phyloP scores from a whole-genome alignment of 37 sponge, comb jelly and placozoan genomes.

The Spongilla lacustris region DNA sequence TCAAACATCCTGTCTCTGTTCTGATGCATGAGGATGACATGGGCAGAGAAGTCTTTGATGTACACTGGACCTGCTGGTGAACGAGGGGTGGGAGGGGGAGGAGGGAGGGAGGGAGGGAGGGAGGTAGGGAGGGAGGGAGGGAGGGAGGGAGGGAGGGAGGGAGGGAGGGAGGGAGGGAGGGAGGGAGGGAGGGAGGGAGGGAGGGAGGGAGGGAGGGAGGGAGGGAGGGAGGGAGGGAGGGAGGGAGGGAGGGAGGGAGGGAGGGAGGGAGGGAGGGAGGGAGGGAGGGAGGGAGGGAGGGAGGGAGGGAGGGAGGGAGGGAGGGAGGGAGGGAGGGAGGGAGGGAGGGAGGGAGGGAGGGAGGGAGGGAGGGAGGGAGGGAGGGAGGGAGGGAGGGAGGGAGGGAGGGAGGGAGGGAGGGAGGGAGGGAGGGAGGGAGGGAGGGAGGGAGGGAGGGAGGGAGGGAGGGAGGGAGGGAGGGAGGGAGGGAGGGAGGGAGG shows the following conservation, averaged over 20 bases:
- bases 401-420: background rate
- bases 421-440: too few relatives aligned
- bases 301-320: background rate
- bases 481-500: too few relatives aligned
- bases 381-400: slow-evolving; percentile 27
- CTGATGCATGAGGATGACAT: slow-evolving; percentile 66
- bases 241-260: slow-evolving; percentile 10
- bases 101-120: background rate
- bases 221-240: background rate
- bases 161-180: background rate
- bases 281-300: background rate
- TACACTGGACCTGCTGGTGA: slow-evolving; percentile 36
- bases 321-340: too few relatives aligned
- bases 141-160: background rate
- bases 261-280: background rate
- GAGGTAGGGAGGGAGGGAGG: background rate
- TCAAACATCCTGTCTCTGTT: slow-evolving; percentile 75
- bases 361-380: too few relatives aligned
- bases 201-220: background rate
- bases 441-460: too few relatives aligned
- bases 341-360: too few relatives aligned
- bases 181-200: background rate
- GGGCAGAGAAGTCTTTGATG: slow-evolving; percentile 50
- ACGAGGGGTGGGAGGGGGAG: background rate
- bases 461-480: too few relatives aligned